These are phyloP conservation scores for Pemphigus obesinymphae DNA, from an alignment of 1,140 invertebrate genomes.

Conservation along the genomic window DNA sequence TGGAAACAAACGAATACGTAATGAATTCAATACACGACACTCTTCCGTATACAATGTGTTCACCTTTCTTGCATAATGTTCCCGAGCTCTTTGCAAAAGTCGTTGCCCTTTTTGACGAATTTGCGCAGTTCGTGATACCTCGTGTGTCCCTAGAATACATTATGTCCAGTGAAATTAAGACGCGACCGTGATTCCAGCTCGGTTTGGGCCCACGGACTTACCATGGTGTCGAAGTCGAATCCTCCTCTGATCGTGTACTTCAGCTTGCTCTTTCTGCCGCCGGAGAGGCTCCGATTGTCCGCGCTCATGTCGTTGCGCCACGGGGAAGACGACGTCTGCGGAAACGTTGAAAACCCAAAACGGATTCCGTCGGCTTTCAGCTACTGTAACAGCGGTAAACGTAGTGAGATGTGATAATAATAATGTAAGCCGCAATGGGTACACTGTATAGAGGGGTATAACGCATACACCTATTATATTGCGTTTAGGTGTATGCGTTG, in stretches of 20 bases:
- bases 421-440: neutral
- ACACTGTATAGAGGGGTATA: neutral
- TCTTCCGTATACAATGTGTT: neutral
- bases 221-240: constrained; percentile 33
- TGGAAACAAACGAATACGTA: neutral
- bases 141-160: constrained; percentile 72
- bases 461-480: too few species aligned
- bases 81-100: constrained; percentile 88
- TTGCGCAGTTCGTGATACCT: constrained; percentile 88
- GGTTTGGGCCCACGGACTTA: neutral
- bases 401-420: too few species aligned
- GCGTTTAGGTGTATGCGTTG: neutral
- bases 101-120: constrained; percentile 87
- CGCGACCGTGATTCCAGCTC: neutral
- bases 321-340: neutral
- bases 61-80: constrained; percentile 86
- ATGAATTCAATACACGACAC: neutral
- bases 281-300: neutral
- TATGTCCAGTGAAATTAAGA: neutral
- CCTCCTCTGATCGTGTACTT: constrained; percentile 27
- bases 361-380: neutral
- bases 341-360: neutral
- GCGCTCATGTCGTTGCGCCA: neutral
- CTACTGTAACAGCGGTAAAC: neutral
- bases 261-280: neutral